These are phyloP conservation scores for Diarsia rubi DNA, from an alignment of 2,888 invertebrate species.

Conservation along the genomic window DNA sequence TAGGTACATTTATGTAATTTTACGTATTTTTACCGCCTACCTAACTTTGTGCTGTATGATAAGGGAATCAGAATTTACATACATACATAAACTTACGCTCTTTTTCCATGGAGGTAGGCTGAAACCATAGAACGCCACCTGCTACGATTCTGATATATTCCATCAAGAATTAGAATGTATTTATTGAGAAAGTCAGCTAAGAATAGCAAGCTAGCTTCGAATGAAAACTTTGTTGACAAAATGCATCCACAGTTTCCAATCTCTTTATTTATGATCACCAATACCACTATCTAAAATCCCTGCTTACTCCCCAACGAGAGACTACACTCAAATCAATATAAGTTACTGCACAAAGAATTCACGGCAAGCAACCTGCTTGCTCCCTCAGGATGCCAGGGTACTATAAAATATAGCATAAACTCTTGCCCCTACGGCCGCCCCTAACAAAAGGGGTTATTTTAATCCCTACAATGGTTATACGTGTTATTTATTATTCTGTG, in stretches of 20 bases:
- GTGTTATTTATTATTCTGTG: slow-evolving; percentile 60
- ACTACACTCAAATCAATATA: slow-evolving; percentile 34
- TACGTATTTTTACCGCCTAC: not conserved
- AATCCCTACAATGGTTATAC: slow-evolving; percentile 61
- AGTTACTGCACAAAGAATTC: slow-evolving; percentile 27
- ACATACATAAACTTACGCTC: too few species aligned
- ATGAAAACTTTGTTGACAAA: not conserved
- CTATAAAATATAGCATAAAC: slow-evolving; percentile 61
- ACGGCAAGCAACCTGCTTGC: slow-evolving; percentile 19
- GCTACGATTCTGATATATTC: too few species aligned
- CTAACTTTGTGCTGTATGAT: not conserved
- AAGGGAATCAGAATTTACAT: too few species aligned
- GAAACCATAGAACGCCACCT: too few species aligned
- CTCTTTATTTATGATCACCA: not conserved
- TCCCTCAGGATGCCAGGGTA: slow-evolving; percentile 45
- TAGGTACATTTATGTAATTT: not conserved
- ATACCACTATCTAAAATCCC: not conserved
- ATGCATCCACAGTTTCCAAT: not conserved
- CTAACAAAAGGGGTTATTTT: slow-evolving; percentile 62
- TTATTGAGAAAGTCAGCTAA: not conserved
- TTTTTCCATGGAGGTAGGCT: too few species aligned
- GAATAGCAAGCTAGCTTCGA: not conserved
- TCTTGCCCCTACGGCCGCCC: slow-evolving; percentile 42
- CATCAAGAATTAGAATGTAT: too few species aligned
- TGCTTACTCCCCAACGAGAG: not conserved